Evolutionary conservation across 2,888 invertebrate species (phyloP).

Genomic region (Sussaba pulchella): DNA sequence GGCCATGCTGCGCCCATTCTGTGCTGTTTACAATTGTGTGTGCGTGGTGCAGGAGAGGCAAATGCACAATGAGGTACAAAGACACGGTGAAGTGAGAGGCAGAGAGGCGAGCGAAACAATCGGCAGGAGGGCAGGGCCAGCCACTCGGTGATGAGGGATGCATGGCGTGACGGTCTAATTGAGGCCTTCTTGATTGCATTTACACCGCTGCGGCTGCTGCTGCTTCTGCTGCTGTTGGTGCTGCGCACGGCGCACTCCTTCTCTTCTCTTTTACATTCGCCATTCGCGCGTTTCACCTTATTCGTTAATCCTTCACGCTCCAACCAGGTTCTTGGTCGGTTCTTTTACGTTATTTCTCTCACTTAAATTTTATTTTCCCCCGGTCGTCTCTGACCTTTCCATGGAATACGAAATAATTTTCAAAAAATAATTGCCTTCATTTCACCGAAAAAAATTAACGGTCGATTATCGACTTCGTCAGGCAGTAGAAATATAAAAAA

Average conservation of each 20-base stretch:
- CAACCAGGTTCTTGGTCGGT: conserved; percentile 2
- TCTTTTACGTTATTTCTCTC: conserved; percentile 5
- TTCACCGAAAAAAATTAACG: no score
- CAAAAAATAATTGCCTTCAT: no score
- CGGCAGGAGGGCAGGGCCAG: conserved; percentile 68
- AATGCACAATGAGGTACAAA: conserved; percentile 58
- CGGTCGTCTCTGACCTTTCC: neutral
- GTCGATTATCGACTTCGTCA: no score
- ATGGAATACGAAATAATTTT: neutral
- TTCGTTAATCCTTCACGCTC: conserved; percentile 30
- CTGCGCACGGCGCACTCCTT: conserved; percentile 62
- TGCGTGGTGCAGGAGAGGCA: conserved; percentile 19
- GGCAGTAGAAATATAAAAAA: no score
- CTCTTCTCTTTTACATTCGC: conserved; percentile 36
- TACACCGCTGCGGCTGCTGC: conserved; percentile 77
- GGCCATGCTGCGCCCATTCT: conserved; percentile 4
- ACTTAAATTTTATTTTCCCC: neutral
- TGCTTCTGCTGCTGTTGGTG: conserved; percentile 57
- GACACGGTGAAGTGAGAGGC: conserved; percentile 24
- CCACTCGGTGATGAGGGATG: conserved; percentile 80
- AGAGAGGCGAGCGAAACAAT: conserved; percentile 62
- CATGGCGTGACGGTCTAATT: conserved; percentile 82
- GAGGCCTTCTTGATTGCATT: conserved; percentile 83
- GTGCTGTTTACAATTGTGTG: neutral
- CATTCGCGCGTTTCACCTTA: conserved; percentile 42